Base-by-base conservation (phyloP, 2,888 invertebrate genomes). In the Lepidocyrtinus sp. region DNA sequence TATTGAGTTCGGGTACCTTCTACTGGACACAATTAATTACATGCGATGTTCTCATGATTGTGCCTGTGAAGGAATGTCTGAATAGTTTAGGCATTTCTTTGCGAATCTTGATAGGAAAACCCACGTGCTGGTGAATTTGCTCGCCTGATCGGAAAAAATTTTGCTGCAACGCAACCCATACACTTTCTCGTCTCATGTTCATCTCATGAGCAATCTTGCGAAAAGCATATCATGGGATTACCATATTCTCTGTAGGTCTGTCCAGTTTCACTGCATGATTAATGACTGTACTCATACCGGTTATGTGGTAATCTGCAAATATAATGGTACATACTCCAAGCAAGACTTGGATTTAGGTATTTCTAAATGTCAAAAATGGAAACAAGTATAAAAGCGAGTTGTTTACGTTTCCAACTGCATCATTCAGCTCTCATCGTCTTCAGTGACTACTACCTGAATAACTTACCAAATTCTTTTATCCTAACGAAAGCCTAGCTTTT, bases 31-130 rank as follows among this genome's bases (percentile, higher is more conserved):
- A 36, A 5, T 36, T 36, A 36, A 15, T 55, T 22, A 15, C 75
- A 76, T 76, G 75, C 69, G 75, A 76, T 70, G 26, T 25, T 76
- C 75, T 76, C 75, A 76, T 76, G 75, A 70, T 75, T 63, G 12
- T 36, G 36, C 9, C 22, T 1, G 59, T 1, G 55, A 55, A 15
- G 9, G 9, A 55, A 55, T 15, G n/a, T 36, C 12, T 36, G 36
- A 9, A 36, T 12, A n/a, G 7, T 36, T 36, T 36, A 36, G 36
- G 12, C 36, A 36, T 36, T 36, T 36, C n/a, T 36, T 12, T 55
- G 5, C 55, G 55, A 55, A 5, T 27, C n/a, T 27, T 65, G n/a
- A 36, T 36, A 65, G 65, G 9, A 55, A n/a, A n/a, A 55, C 9
- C n/a, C 65, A 65, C 65, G 65, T 65, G 65, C 36, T 63, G 50